phyloP scores from a whole-genome alignment of 2,888 invertebrate species.

The Acanthopleura granulata region DNA sequence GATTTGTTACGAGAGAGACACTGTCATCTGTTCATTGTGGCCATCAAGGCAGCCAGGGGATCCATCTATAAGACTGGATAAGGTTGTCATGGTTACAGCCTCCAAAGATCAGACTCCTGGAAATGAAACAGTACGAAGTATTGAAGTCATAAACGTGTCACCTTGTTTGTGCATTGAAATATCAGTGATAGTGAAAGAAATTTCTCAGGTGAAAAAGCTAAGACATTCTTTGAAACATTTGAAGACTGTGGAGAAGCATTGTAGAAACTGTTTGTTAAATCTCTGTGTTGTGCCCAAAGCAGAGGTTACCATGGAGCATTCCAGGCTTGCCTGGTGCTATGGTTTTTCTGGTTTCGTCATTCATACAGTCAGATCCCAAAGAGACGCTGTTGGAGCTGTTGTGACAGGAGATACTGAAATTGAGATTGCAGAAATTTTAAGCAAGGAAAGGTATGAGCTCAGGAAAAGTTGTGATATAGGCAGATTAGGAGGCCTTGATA shows the following conservation, averaged over 20 bases:
- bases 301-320: conserved; percentile 36
- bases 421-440: conserved; percentile 39
- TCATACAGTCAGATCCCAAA: conserved; percentile 23
- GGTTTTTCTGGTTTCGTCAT: conserved; percentile 46
- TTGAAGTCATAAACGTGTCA: neutral
- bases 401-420: conserved; percentile 40
- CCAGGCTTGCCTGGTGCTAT: conserved; percentile 41
- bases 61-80: conserved; percentile 24
- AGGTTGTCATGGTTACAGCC: conserved; percentile 7
- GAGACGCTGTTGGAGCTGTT: conserved; percentile 29
- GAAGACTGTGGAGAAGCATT: conserved; percentile 30
- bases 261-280: conserved; percentile 41
- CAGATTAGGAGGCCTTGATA: conserved; percentile 49
- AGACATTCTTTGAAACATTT: conserved; percentile 10
- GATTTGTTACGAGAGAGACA: conserved; percentile 23
- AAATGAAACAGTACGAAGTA: neutral
- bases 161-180: conserved; percentile 24
- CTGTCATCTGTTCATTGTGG: conserved; percentile 41
- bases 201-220: conserved; percentile 29
- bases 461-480: conserved; percentile 1
- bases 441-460: conserved; percentile 43
- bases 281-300: conserved; percentile 34
- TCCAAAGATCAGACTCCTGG: neutral
- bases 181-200: conserved; percentile 33
- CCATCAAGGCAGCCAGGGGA: conserved; percentile 23